Percentiles rank a stretch among this genome's conserved stretches.
Evolutionary conservation across 1,140 invertebrate genomes (phyloP).

Genomic region (Chelonus insularis): DNA sequence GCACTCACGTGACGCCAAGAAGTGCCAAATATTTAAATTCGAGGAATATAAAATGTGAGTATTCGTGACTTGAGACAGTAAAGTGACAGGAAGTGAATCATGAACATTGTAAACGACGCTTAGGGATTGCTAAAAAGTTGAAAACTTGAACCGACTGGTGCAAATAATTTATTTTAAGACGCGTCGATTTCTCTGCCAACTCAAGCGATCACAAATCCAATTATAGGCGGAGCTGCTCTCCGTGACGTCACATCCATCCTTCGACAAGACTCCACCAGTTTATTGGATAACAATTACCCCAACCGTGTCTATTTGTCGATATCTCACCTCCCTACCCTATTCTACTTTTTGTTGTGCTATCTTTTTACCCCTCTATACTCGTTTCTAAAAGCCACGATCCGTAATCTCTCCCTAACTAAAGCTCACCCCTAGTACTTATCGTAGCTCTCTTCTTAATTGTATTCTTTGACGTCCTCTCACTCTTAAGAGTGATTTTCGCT

Average conservation of each 20-base stretch:
- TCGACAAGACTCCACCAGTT: slow-evolving; percentile 29
- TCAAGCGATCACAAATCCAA: slow-evolving; percentile 39
- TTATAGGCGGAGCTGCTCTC: slow-evolving; percentile 37
- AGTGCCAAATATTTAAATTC: too few species aligned
- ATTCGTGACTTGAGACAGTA: too few species aligned
- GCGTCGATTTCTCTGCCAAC: slow-evolving; percentile 15
- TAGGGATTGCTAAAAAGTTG: neutral
- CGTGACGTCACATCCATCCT: slow-evolving; percentile 38
- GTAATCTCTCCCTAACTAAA: neutral
- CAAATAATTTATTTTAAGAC: slow-evolving; percentile 29
- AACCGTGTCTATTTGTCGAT: slow-evolving; percentile 29
- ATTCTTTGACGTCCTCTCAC: too few species aligned
- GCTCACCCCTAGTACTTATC: too few species aligned
- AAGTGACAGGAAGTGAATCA: too few species aligned
- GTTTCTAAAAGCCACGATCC: neutral
- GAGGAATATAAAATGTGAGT: too few species aligned
- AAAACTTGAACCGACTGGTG: neutral
- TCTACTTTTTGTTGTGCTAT: neutral
- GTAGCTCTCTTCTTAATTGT: too few species aligned
- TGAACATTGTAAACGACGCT: neutral
- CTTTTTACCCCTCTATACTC: neutral
- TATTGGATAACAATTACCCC: slow-evolving; percentile 40
- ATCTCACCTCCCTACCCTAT: slow-evolving; percentile 29
- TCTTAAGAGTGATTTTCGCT: too few species aligned
- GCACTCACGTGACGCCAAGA: neutral